These are phyloP conservation scores for Patella pellucida DNA, from an alignment of 2,888 invertebrate genomes.

Conservation along the genomic window DNA sequence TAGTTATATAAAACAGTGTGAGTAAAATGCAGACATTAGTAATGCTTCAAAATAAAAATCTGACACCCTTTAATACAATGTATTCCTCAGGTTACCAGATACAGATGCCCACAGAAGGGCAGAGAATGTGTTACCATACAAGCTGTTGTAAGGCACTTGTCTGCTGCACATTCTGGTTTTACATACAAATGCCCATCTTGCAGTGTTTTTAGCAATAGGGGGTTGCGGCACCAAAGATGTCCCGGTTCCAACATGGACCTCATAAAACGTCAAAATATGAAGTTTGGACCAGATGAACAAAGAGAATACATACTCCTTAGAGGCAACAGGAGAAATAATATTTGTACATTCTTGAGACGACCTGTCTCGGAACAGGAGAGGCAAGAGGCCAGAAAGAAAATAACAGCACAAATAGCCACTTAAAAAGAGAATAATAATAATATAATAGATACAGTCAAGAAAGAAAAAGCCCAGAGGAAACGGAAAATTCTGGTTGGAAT, in stretches of 20 bases:
- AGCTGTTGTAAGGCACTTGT: background rate
- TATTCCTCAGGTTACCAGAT: background rate
- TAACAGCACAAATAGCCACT: no score
- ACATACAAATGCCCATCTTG: background rate
- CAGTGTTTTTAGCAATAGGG: background rate
- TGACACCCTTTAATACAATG: no score
- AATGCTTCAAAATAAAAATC: no score
- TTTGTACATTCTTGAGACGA: background rate
- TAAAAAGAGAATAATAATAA: no score
- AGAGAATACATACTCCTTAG: background rate
- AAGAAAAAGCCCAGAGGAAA: no score
- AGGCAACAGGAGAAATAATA: background rate
- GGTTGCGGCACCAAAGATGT: background rate
- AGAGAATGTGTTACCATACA: background rate
- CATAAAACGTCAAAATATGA: background rate
- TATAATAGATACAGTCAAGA: no score
- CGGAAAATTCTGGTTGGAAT: no score
- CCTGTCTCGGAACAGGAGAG: background rate
- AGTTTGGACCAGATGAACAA: background rate
- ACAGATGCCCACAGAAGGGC: background rate
- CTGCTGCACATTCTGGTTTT: background rate
- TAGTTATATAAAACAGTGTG: no score
- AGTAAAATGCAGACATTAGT: no score
- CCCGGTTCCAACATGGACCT: background rate
- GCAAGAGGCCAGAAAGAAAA: no score